Evolutionary conservation across 2,797 vertebrate species (phyloP).

Genomic region (Poliocrania exsul): DNA sequence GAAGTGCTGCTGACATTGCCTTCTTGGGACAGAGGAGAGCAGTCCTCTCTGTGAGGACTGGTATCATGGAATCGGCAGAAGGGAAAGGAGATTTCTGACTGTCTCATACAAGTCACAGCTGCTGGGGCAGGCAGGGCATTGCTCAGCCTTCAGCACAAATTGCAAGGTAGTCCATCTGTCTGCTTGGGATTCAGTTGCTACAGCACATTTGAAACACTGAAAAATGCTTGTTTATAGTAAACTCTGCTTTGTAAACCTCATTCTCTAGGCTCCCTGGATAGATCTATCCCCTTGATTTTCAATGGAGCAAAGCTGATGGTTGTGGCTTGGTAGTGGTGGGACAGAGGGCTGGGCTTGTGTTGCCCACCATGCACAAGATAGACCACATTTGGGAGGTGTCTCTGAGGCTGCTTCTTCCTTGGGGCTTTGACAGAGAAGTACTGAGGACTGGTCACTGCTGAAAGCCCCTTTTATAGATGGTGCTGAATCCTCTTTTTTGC

Average conservation of each 20-base stretch:
- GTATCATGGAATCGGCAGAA: accelerated
- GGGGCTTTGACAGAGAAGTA: neutral
- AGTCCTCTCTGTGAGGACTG: accelerated
- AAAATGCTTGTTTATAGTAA: neutral
- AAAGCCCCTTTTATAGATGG: neutral
- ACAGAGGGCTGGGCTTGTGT: neutral
- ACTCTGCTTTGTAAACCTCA: neutral
- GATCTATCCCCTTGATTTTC: neutral
- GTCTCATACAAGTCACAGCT: neutral
- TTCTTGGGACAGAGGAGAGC: neutral
- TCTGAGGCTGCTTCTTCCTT: neutral
- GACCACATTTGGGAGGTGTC: neutral
- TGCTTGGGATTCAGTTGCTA: accelerated
- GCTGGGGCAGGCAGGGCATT: neutral
- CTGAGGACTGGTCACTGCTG: neutral
- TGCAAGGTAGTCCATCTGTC: neutral
- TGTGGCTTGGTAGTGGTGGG: accelerated
- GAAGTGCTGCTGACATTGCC: neutral
- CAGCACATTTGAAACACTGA: neutral
- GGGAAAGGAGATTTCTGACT: neutral
- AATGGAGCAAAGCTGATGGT: neutral
- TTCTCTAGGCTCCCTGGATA: neutral
- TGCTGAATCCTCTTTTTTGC: accelerated
- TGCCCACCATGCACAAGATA: accelerated
- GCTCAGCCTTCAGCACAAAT: neutral